Conservation (phyloP, 2,113 vertebrate genomes). For the Polypterus senegalus region DNA sequence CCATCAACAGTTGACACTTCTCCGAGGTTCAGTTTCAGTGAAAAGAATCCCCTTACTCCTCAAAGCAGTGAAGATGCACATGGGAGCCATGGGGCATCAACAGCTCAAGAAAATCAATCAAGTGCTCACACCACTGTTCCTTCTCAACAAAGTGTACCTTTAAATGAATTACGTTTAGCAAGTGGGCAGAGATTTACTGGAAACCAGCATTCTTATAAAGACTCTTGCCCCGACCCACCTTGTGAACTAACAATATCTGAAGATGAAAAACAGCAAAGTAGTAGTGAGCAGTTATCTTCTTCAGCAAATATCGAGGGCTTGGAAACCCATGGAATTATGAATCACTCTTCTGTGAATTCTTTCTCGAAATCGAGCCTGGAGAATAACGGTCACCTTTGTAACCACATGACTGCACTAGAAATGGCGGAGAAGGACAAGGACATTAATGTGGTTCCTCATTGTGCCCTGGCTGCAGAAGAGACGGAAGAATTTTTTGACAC, state of each 20-base stretch:
- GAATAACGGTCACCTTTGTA: slow-evolving; percentile 36
- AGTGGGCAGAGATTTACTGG: slow-evolving; percentile 19
- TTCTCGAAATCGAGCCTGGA: slow-evolving; percentile 32
- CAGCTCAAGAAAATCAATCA: slow-evolving; percentile 16
- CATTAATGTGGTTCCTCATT: slow-evolving; percentile 54
- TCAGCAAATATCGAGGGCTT: slow-evolving; percentile 1
- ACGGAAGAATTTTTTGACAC: slow-evolving; percentile 52
- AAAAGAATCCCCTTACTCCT: slow-evolving; percentile 57
- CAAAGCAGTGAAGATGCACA: slow-evolving; percentile 62
- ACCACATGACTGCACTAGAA: slow-evolving; percentile 37
- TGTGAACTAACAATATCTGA: no score
- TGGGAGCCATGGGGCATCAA: slow-evolving; percentile 21
- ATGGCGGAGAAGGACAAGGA: slow-evolving; percentile 52
- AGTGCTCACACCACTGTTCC: slow-evolving; percentile 11
- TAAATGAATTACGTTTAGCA: slow-evolving; percentile 21
- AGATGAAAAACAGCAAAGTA: no score
- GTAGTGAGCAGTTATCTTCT: neutral
- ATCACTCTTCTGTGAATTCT: slow-evolving; percentile 19
- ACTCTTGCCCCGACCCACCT: neutral
- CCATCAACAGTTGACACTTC: slow-evolving; percentile 70
- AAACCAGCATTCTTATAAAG: neutral
- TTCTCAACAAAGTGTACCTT: slow-evolving; percentile 8
- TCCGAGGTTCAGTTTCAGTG: slow-evolving; percentile 72
- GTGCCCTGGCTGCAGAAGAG: slow-evolving; percentile 47
- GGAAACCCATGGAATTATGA: neutral